These are phyloP conservation scores for Xestia rhomboidea DNA, from an alignment of 2,888 invertebrate genomes.

Conservation along the genomic window DNA sequence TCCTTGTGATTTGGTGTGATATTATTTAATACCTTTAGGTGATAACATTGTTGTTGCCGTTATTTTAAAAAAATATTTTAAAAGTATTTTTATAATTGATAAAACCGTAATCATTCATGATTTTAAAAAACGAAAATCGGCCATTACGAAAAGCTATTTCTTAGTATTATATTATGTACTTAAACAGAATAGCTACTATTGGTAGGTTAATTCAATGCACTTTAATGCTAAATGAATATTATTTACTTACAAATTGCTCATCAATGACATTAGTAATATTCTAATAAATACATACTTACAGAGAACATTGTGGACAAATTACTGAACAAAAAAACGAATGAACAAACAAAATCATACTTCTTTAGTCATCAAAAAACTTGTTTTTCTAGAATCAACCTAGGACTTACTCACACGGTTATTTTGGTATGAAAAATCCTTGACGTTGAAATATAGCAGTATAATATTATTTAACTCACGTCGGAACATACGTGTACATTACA, in stretches of 20 bases:
- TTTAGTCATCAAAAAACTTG: too few relatives aligned
- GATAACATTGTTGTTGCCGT: neutral
- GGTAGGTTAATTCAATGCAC: conserved; percentile 19
- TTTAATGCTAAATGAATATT: conserved; percentile 29
- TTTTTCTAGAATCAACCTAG: too few relatives aligned
- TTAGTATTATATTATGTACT: neutral
- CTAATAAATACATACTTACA: conserved; percentile 21
- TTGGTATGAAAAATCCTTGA: conserved; percentile 17
- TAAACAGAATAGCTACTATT: neutral
- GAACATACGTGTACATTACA: neutral
- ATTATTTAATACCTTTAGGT: conserved; percentile 1
- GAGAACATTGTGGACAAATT: neutral
- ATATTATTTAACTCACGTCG: conserved; percentile 48
- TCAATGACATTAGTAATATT: conserved; percentile 28
- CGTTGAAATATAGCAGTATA: conserved; percentile 17
- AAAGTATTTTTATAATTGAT: too few relatives aligned
- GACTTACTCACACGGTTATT: too few relatives aligned
- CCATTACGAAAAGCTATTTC: neutral
- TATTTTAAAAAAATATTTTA: too few relatives aligned
- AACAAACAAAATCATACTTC: conserved; percentile 14
- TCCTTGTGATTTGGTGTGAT: conserved; percentile 43
- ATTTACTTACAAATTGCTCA: conserved; percentile 47
- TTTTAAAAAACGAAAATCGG: neutral
- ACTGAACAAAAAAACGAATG: conserved; percentile 25
- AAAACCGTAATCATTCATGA: neutral